Evolutionary conservation across 2,113 vertebrate species (phyloP).

Genomic region (Penelope pileata): DNA sequence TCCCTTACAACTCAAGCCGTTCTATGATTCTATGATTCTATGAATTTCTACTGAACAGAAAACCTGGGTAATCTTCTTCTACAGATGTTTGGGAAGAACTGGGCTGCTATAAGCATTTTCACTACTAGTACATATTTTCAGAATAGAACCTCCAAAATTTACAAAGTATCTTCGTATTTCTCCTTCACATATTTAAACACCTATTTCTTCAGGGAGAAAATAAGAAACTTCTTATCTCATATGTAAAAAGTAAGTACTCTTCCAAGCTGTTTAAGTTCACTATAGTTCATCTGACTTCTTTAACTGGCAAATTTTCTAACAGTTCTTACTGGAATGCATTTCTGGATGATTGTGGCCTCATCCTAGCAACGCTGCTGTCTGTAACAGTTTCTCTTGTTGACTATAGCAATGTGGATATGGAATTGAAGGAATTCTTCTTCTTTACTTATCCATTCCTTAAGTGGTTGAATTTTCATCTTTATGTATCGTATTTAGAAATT

Average conservation of each 20-base stretch:
- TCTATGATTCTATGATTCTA: too few relatives aligned
- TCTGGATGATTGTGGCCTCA: background rate
- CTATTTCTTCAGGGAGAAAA: background rate
- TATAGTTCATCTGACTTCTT: background rate
- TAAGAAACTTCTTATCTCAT: background rate
- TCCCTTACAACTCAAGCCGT: too few relatives aligned
- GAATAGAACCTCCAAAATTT: background rate
- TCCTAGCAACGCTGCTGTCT: background rate
- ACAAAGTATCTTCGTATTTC: background rate
- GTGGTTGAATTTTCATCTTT: background rate
- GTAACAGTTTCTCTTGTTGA: background rate
- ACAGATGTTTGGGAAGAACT: background rate
- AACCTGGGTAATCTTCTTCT: rapidly evolving
- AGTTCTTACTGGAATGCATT: background rate
- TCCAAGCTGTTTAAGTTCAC: background rate
- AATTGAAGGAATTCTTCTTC: background rate
- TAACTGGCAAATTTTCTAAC: background rate
- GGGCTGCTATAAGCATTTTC: background rate
- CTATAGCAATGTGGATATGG: background rate
- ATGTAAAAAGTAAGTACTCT: background rate
- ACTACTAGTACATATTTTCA: background rate
- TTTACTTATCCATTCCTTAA: background rate
- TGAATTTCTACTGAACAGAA: background rate
- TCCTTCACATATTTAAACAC: background rate
- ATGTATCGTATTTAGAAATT: background rate